Base-by-base conservation (phyloP, 2,797 vertebrate genomes). In the Pygocentrus nattereri region DNA sequence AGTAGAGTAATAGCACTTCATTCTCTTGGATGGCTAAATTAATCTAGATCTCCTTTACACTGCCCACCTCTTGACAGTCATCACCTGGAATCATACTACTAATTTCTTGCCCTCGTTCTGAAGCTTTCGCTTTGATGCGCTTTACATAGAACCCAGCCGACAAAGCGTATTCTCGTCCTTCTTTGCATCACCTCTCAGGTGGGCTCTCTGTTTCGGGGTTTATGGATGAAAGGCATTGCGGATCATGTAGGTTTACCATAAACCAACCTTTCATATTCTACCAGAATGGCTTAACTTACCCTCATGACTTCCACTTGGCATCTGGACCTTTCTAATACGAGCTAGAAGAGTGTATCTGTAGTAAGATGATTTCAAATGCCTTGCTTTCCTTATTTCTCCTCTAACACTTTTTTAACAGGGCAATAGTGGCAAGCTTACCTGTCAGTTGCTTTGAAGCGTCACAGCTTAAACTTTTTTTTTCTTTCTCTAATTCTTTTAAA, bases 21-120 rank as follows among this genome's bases (percentile, higher is more conserved):
- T 61, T 61, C 69, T 75, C 59, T 54, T 11, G 58, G 68, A 80
- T 52, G 80, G 74, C 79, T 82, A 54, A 34, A 71, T 82, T 76
- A 79, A 71, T 81, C 79, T 49, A n/a, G 62, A 77, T 19, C 72
- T 67, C 18, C 69, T 77, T 72, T 27, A 73, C 67, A 73, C 83
- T 72, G 74, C 81, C 21, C n/a, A 31, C 75, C 71, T 76, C 25
- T 41, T 74, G 68, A 69, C 73, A 80, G 34, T 34, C 75, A 78
- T 82, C 82, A 86, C 71, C 73, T 78, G 3, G 73, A 74, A 82
- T 76, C 80, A 76, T 68, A 56, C 80, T 69, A 83, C 83, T 85
- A 85, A 85, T 83, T 62, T 80, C 74, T 74, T 71, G 16, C 11
- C 44, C 47, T 44, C 21, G 34, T 69, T 47, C 44, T 54, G 56